Base-by-base conservation (phyloP, 92 coral and sea anemone genomes). In the Galaxea fascicularis region DNA sequence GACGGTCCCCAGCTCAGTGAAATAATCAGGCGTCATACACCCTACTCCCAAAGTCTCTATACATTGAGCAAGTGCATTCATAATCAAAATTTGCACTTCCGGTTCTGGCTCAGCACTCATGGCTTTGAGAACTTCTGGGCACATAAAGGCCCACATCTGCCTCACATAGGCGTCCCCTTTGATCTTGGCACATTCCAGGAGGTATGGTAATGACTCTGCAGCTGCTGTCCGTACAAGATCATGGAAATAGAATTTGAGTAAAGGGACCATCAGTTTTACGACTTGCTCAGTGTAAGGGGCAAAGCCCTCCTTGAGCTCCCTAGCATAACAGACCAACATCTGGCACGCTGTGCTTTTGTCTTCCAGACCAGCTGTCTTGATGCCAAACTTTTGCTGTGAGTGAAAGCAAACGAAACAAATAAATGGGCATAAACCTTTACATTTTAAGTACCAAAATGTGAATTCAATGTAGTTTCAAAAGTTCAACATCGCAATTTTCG, bases 321-420 rank as follows among this genome's bases (percentile, higher is more conserved):
- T 90, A 1, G 98, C 99, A 79, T 96, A 96, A 53, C 98, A 93
- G 29, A 96, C 99, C 69, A 96, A 78, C 99, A 96, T 96, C 81
- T 96, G 99, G 74, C 99, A 96, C 0, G 99, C 99, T 41, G 99
- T 96, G 80, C 99, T 96, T 82, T 96, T 96, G 91, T 96, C 98
- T 82, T 96, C 98, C 25, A 96, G 80, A 18, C 98, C 98, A 9
- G 98, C 98, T 20, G 98, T 96, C 73, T 94, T 96, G 87, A 96
- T 96, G 20, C 98, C 98, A 75, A 96, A 96, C 80, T 95, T 96
- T 96, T 96, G 98, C 98, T 96, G 90, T 15, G 44, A 12, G 3
- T 24, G 8, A 52, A 81, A 73, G 21, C 18, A 74, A 51, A 60
- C n/a, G 60, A 11, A 58, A 10, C 5, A 41, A 7, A 31, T 13